Percentiles rank a stretch among this genome's conserved stretches.
phyloP scores from a whole-genome alignment of 2,797 vertebrate species.

The Botia kubotai region DNA sequence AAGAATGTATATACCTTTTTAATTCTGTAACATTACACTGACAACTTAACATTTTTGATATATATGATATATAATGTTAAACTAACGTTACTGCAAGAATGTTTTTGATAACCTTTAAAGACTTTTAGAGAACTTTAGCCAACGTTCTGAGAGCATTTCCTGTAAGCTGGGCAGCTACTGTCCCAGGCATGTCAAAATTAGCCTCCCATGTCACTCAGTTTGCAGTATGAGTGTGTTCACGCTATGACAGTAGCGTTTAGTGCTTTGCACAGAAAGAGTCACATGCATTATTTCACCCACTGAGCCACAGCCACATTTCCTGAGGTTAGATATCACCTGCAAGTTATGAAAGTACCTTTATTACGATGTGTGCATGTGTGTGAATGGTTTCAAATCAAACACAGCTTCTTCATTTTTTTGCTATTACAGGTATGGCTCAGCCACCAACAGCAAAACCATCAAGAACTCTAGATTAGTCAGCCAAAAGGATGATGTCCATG shows the following conservation, averaged over 20 bases:
- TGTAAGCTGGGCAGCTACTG: not conserved
- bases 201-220: not conserved
- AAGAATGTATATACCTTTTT: too few relatives aligned
- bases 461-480: conserved; percentile 95
- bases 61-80: too few relatives aligned
- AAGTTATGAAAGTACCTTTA: conserved; percentile 21
- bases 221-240: conserved; percentile 1
- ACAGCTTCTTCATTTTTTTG: conserved; percentile 18
- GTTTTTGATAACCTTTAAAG: too few relatives aligned
- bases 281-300: conserved; percentile 46
- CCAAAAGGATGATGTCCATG: conserved; percentile 97
- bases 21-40: too few relatives aligned
- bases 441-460: conserved; percentile 89
- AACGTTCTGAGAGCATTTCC: too few relatives aligned
- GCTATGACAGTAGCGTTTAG: not conserved
- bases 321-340: conserved; percentile 32
- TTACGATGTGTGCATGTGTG: conserved; percentile 15
- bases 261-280: conserved; percentile 56
- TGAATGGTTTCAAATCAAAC: conserved; percentile 14
- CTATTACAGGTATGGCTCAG: conserved; percentile 85
- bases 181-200: not conserved
- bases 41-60: too few relatives aligned
- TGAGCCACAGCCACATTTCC: conserved; percentile 46
- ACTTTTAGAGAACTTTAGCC: too few relatives aligned
- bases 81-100: too few relatives aligned